Evolutionary conservation across 1,140 invertebrate genomes (phyloP).

Genomic region (Trachymyrmex septentrionalis): DNA sequence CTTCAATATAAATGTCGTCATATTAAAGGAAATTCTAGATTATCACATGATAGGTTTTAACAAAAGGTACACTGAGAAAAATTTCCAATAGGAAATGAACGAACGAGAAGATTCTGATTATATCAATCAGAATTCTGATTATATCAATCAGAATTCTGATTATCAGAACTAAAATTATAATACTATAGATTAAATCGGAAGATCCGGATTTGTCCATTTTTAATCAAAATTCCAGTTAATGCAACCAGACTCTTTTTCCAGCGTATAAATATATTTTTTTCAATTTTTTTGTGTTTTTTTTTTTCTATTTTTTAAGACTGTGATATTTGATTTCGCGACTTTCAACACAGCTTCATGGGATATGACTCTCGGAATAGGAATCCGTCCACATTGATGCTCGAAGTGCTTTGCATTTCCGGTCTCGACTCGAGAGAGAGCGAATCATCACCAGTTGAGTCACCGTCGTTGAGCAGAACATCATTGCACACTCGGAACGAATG

Average conservation of each 20-base stretch:
- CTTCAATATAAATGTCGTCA: not conserved
- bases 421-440: conserved; percentile 29
- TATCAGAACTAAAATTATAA: too few species aligned
- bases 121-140: too few species aligned
- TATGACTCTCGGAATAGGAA: conserved; percentile 14
- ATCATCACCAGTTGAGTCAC: conserved; percentile 54
- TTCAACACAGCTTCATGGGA: not conserved
- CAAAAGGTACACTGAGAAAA: too few species aligned
- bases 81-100: too few species aligned
- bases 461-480: not conserved
- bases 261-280: not conserved
- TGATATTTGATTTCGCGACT: not conserved
- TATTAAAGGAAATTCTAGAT: not conserved
- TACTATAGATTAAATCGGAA: too few species aligned
- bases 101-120: too few species aligned
- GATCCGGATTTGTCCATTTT: too few species aligned
- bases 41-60: not conserved
- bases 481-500: conserved; percentile 30
- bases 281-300: not conserved
- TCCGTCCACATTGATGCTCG: not conserved
- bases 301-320: not conserved
- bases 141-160: too few species aligned
- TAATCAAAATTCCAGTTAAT: too few species aligned
- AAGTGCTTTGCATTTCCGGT: conserved; percentile 43
- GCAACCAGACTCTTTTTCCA: too few species aligned